A percentile compares a stretch with the other conserved stretches of the same genome.
Conservation (phyloP, 1,140 invertebrate species). For the Oryzaephilus surinamensis region DNA sequence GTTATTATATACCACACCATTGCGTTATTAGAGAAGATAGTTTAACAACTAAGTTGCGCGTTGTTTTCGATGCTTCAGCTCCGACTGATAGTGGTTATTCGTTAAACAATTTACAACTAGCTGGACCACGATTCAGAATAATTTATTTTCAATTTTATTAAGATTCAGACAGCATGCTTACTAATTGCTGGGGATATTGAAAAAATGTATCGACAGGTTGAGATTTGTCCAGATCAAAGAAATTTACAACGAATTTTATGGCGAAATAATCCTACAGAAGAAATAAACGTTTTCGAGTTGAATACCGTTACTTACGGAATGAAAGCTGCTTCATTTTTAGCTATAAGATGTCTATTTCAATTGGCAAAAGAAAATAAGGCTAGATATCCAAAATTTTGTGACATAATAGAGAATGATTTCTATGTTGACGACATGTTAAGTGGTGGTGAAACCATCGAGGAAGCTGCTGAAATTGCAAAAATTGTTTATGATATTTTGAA, state of each 20-base stretch:
- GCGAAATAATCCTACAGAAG: conserved; percentile 22
- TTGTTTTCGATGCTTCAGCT: conserved; percentile 5
- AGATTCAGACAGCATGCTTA: conserved; percentile 12
- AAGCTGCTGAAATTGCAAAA: conserved; percentile 14
- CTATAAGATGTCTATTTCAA: conserved; percentile 19
- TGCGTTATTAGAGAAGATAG: not conserved
- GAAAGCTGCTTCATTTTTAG: conserved; percentile 23
- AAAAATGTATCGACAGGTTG: conserved; percentile 35
- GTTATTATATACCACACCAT: conserved; percentile 9
- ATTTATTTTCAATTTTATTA: conserved; percentile 11
- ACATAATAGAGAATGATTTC: conserved; percentile 20
- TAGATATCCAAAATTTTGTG: conserved; percentile 14
- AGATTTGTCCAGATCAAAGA: conserved; percentile 22
- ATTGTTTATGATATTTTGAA: conserved; percentile 7
- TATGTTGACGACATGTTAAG: conserved; percentile 35
- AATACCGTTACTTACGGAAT: conserved; percentile 28
- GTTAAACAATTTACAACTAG: conserved; percentile 26
- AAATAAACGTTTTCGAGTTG: conserved; percentile 22
- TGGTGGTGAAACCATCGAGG: conserved; percentile 18
- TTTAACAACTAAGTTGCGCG: not conserved
- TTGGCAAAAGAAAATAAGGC: conserved; percentile 14
- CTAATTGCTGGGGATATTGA: conserved; percentile 22
- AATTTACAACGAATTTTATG: conserved; percentile 36
- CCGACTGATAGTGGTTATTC: conserved; percentile 3
- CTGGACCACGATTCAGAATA: conserved; percentile 25